Evolutionary conservation across 2,888 invertebrate species (phyloP).

Genomic region (Pinctada fucata): DNA sequence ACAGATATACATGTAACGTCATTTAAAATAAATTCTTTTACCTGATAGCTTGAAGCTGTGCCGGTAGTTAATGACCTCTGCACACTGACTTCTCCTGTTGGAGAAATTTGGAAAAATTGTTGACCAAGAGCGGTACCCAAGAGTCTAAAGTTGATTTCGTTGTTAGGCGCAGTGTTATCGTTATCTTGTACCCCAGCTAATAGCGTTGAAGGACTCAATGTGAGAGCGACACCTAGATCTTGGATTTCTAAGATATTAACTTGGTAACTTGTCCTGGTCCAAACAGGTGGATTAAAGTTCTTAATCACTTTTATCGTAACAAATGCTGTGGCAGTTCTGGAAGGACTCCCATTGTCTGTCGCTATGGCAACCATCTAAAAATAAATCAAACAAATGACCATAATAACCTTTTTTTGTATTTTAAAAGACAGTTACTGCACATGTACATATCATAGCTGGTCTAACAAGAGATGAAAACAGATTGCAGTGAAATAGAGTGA

Average conservation of each 20-base stretch:
- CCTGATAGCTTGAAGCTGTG: slow-evolving; percentile 25
- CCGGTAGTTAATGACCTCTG: slow-evolving; percentile 53
- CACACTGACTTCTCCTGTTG: slow-evolving; percentile 57
- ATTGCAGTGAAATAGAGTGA: neutral
- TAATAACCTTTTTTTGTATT: neutral
- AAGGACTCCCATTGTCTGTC: slow-evolving; percentile 62
- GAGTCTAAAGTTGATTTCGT: slow-evolving; percentile 49
- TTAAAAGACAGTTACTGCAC: neutral
- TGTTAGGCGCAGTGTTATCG: slow-evolving; percentile 60
- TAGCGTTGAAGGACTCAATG: slow-evolving; percentile 42
- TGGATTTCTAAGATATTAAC: slow-evolving; percentile 55
- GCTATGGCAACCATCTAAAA: slow-evolving; percentile 58
- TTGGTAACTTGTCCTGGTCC: slow-evolving; percentile 17
- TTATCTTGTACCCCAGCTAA: slow-evolving; percentile 46
- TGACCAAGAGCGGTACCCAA: slow-evolving; percentile 38
- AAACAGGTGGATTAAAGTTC: slow-evolving; percentile 54
- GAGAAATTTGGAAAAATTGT: slow-evolving; percentile 54
- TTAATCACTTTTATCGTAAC: slow-evolving; percentile 59
- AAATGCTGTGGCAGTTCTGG: slow-evolving; percentile 49
- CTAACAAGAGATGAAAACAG: neutral
- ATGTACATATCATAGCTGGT: neutral
- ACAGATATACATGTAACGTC: no score
- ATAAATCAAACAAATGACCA: neutral
- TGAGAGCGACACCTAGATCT: slow-evolving; percentile 20
- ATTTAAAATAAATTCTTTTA: neutral